Evolutionary conservation across 2,888 invertebrate genomes (phyloP), one percentile per base, ranked within the genome.

Genomic region (Mythimna albipuncta): DNA sequence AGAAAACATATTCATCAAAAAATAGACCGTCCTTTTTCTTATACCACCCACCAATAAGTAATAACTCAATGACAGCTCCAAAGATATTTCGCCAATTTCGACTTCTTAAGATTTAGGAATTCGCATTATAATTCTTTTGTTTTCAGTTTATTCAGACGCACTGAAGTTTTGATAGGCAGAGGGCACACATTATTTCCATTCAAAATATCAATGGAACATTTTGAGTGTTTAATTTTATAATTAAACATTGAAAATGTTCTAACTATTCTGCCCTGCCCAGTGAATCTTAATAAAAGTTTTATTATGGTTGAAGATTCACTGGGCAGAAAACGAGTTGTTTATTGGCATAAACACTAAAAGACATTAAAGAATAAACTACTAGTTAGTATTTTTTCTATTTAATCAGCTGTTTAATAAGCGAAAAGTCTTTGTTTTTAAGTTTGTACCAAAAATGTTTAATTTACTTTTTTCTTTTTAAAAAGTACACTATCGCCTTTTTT

Each of bases 21-120:
- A 72, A 13, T 4, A 38, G 26, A n/a, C n/a, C 6, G n/a, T 21
- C 11, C 11, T 9, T 10, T 66, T 13, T 19, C 26, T 85, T 85
- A 44, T 16, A 69, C 82, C 79, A 75, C 5, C 1, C 62, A 11
- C 71, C 82, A 77, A 74, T 84, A 79, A 82, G 75, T 74, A 85
- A 85, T 85, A 84, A 84, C 75, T 85, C 85, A 85, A 71, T 71
- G 84, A 84, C 85, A 80, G 75, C 55, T 61, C 78, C 86, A 85
- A 76, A 76, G 82, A 85, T 78, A 82, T 79, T 85, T 79, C 64
- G 70, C 73, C 80, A 84, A 85, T 78, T 85, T 85, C 73, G 71
- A 82, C 41, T 85, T 75, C 75, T 71, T 73, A 73, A 78, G 76
- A 82, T 82, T 85, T 73, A 62, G 55, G 72, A 69, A 79, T 84